Base-by-base conservation (phyloP, 1,140 invertebrate genomes). In the Propsilocerus akamusi region DNA sequence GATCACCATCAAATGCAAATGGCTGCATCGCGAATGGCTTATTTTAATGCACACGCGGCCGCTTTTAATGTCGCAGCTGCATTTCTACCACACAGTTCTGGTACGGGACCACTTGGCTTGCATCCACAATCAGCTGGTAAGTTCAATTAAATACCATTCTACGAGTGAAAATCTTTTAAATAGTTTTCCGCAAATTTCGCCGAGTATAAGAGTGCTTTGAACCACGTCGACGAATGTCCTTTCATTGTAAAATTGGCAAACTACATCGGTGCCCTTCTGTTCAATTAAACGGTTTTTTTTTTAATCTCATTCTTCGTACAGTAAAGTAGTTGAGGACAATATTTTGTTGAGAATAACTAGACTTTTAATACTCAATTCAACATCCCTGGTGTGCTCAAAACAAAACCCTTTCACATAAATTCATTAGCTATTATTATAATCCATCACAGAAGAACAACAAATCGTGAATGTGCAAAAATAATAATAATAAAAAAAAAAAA, bases 11-110 rank as follows among this genome's bases (percentile, higher is more conserved):
- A 74, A 53, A 74, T 78, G 62, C 75, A 75, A 25, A 65, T 76
- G 64, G 78, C 78, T 55, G 81, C 83, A 34, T 81, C 78, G 52
- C 68, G 83, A 53, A 85, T 86, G 72, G 83, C 83, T n/a, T 86
- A 86, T 57, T 81, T 87, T 59, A 87, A 88, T 66, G 83, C 85
- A 25, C 85, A 87, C 62, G 84, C 85, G 20, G 83, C 85, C 8
- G 34, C 34, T 41, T 41, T 41, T 41, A 41, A 41, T 41, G 83
- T 86, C n/a, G 84, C 85, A 1, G 84, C 84, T 5, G 84, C 84
- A 46, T 89, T 89, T 69, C 70, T 88, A 53, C 85, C 81, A 17
- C 77, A 79, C 53, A 75, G 76, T 53, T 0, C 63, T 67, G 52
- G 61, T 59, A 41, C 57, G 68, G 50, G 56, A 66, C 52, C 67